Conservation (phyloP, 2,888 invertebrate genomes). For the Parnassius apollo region DNA sequence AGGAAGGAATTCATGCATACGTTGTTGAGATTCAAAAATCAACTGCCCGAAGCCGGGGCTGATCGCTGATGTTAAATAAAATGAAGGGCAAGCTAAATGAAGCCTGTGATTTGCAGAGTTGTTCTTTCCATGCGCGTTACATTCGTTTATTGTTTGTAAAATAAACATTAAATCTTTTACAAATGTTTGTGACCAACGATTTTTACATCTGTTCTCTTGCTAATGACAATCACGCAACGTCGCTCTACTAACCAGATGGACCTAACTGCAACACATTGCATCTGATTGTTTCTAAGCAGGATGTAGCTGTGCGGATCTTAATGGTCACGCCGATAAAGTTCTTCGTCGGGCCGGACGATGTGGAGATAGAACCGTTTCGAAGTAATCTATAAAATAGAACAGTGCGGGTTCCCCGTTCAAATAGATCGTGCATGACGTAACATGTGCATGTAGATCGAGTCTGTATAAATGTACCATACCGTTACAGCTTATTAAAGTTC, state of each 20-base stretch:
- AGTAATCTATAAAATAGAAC: constrained; percentile 23
- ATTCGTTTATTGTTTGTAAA: no score
- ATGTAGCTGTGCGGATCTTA: constrained; percentile 43
- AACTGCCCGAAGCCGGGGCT: no score
- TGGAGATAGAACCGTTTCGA: constrained; percentile 37
- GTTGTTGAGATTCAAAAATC: no score
- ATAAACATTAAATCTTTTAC: no score
- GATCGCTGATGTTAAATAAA: no score
- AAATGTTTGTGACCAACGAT: no score
- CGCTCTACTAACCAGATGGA: constrained; percentile 19
- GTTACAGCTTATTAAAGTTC: no score
- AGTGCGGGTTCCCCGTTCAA: constrained; percentile 20
- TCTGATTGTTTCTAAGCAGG: constrained; percentile 51
- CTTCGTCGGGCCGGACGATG: constrained; percentile 31
- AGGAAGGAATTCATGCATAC: no score
- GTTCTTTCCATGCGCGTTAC: no score
- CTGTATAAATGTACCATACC: neutral
- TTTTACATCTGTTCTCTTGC: neutral
- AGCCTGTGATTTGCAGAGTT: no score
- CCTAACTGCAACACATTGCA: constrained; percentile 19
- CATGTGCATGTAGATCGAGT: neutral
- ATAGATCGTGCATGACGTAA: constrained; percentile 23
- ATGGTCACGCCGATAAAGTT: constrained; percentile 37
- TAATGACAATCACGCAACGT: constrained; percentile 13
- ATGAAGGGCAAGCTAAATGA: no score